Base-by-base conservation (phyloP, 2,888 invertebrate species). In the Ochropleura plecta region DNA sequence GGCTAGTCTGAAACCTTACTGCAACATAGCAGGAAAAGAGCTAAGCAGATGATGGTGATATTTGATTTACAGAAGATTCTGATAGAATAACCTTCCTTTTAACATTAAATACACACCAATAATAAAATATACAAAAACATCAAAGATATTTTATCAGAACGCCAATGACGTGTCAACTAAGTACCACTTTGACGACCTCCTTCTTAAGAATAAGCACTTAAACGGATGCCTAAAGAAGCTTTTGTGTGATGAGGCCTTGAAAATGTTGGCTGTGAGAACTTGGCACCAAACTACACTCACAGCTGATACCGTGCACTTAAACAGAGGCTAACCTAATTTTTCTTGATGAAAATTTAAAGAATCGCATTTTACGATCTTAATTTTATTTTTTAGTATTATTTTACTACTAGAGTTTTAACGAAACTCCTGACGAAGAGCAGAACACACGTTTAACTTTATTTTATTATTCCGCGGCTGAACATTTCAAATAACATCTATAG, bases 221-320 rank as follows among this genome's bases (percentile, higher is more conserved):
- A 86, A 79, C 81, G 81, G 79, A 81, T 87, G 86, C 84, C 86
- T 87, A 83, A 85, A 83, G 82, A 90, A 85, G 87, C 89, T 90
- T 90, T 90, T 91, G 89, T 90, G 83, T 70, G 78, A 81, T 73
- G 71, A 82, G 84, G 85, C 89, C 90, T 90, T 88, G 89, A 85
- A 84, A 85, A 76, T 81, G 72, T 76, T 85, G 71, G 74, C 71
- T 84, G 81, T 82, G 79, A 86, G 80, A 85, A 85, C 85, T 86
- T 87, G 86, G 83, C 80, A 82, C 65, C 86, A 68, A 86, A 88
- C 85, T 77, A 85, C 86, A 82, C 76, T 81, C 73, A 60, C 57
- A 73, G 72, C 73, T 81, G 78, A 79, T 76, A 84, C 69, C 67
- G 49, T 76, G 71, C 69, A 62, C 78, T 77, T 77, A 73, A 70